Conservation (phyloP, 2,113 vertebrate genomes). For the Danionella cerebrum region DNA sequence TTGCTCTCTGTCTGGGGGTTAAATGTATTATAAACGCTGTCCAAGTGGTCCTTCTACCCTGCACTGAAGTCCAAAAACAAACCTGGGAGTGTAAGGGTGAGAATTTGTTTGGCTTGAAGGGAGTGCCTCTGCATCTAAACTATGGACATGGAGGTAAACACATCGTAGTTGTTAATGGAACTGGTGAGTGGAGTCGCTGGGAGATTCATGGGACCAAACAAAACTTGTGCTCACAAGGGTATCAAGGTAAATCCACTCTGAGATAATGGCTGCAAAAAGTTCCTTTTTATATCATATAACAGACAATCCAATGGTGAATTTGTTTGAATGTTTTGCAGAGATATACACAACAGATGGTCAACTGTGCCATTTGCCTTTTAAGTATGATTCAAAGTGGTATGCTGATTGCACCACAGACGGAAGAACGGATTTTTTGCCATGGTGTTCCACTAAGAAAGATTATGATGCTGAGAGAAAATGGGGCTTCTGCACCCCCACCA, state of each 20-base stretch:
- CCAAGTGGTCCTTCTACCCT: conserved; percentile 71
- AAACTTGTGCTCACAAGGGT: conserved; percentile 79
- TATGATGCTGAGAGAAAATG: conserved; percentile 67
- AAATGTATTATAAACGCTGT: conserved; percentile 73
- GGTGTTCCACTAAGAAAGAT: conserved; percentile 79
- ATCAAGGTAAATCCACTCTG: conserved; percentile 63
- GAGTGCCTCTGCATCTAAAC: conserved; percentile 76
- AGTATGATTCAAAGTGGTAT: conserved; percentile 74
- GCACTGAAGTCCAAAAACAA: conserved; percentile 76
- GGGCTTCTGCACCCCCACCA: conserved; percentile 88
- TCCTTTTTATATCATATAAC: too few relatives aligned
- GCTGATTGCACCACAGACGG: conserved; percentile 79
- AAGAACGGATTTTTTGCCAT: conserved; percentile 70
- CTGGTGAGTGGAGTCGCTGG: conserved; percentile 84
- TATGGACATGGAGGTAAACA: conserved; percentile 79
- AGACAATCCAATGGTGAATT: not conserved
- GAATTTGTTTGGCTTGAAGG: conserved; percentile 79
- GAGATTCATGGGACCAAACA: conserved; percentile 72
- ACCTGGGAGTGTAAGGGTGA: conserved; percentile 92
- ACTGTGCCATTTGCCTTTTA: conserved; percentile 86
- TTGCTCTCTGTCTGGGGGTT: conserved; percentile 79
- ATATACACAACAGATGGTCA: conserved; percentile 76
- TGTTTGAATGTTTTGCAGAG: conserved; percentile 58
- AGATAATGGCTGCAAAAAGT: too few relatives aligned
- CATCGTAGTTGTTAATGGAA: conserved; percentile 81